Evolutionary conservation across 1,140 invertebrate genomes (phyloP).

Genomic region (Trichomalopsis sarcophagae): DNA sequence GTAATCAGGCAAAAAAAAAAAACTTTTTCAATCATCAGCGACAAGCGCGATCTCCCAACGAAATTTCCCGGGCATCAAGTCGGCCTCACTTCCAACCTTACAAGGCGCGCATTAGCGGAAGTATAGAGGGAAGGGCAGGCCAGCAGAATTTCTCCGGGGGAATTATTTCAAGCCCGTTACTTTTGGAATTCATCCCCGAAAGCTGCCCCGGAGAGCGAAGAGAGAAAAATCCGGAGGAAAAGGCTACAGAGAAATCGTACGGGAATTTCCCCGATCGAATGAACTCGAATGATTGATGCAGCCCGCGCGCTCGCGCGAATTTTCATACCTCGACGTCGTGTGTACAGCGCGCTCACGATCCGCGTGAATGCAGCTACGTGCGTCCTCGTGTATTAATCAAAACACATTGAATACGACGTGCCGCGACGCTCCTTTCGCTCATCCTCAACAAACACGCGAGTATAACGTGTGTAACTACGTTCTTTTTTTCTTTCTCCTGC

Average conservation of each 20-base stretch:
- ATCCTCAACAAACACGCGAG: too few relatives aligned
- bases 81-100: too few relatives aligned
- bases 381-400: not conserved
- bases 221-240: not conserved
- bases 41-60: not conserved
- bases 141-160: not conserved
- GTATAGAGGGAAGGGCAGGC: too few relatives aligned
- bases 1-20: not conserved
- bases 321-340: not conserved
- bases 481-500: not conserved
- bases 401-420: not conserved
- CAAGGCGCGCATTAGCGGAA: too few relatives aligned
- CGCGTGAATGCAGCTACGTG: not conserved
- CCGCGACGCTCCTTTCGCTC: too few relatives aligned
- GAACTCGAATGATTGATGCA: not conserved
- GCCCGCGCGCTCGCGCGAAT: not conserved
- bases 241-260: too few relatives aligned
- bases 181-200: not conserved
- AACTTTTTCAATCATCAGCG: not conserved
- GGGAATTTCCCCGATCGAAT: not conserved
- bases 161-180: slow-evolving; percentile 11
- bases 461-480: too few relatives aligned
- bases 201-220: not conserved
- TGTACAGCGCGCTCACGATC: too few relatives aligned
- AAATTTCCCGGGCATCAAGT: not conserved